Evolutionary conservation across 2,113 vertebrate species (phyloP), one percentile per base, ranked within the genome.

Genomic region (Ammospiza caudacuta): DNA sequence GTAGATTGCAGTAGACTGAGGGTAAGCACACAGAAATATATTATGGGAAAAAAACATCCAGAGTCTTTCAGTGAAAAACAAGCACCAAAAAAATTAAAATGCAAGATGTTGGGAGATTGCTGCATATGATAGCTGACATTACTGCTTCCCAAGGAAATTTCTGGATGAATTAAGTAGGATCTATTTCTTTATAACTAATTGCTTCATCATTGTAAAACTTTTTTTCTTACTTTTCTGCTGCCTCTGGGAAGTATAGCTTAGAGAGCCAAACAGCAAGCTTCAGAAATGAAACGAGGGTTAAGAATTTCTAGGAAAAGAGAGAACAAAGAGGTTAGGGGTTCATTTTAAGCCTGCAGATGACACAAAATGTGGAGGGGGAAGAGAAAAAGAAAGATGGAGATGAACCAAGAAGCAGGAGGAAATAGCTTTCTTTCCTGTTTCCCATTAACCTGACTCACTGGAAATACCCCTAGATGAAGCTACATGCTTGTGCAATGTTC

Each of bases 341-440:
- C 31, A 81, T 68, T 57, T 55, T 44, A 87, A 79, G 20, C 28
- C 22, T 77, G 37, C 25, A 47, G 16, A 72, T 49, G 49, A 72
- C 25, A 69, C 18, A 83, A 70, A 78, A 87, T 29, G 8, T 54
- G 39, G 28, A 68, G 6, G 6, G 20, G 7, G 6, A 72, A 5
- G 51, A 92, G 31, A 46, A 8, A 28, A 74, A 88, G 8, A 68
- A 83, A 92, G 91, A 51, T 9, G 39, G 47, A 64, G 35, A 82
- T 24, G 15, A 87, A 23, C 17, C 63, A 81, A 61, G 46, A 15
- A 89, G 41, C 23, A 82, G 47, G 33, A 84, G 54, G 20, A 91
- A 95, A 87, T 54, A 69, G 31, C n/a, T 85, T 92, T 58, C 25
- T 92, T 85, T 90, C 70, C 78, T 66, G 41, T 84, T 69, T 54